Evolutionary conservation across 2,113 vertebrate genomes (phyloP).

Genomic region (Columba livia): DNA sequence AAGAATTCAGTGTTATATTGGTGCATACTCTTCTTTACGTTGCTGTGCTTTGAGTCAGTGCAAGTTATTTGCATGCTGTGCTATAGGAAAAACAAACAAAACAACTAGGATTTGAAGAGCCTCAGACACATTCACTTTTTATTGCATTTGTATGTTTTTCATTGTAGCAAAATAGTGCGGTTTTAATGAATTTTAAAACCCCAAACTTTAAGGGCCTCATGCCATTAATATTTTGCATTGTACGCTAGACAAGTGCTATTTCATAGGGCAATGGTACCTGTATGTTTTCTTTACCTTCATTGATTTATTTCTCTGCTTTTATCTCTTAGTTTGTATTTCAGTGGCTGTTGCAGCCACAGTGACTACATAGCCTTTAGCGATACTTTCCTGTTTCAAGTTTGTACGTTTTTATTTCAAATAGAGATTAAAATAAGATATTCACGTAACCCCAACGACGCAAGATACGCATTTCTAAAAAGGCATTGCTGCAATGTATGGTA

Average conservation of each 20-base stretch:
- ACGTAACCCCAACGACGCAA: neutral
- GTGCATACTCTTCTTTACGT: neutral
- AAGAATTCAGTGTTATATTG: neutral
- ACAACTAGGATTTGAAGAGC: neutral
- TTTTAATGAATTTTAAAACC: neutral
- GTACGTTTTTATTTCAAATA: neutral
- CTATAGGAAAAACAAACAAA: neutral
- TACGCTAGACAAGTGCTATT: neutral
- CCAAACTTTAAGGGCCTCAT: neutral
- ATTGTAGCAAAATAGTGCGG: neutral
- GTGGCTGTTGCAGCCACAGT: accelerated
- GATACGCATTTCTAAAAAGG: neutral
- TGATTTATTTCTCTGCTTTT: neutral
- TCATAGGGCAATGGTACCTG: neutral
- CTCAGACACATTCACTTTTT: neutral
- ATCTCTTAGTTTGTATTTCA: neutral
- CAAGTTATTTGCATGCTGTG: neutral
- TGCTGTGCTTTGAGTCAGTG: neutral
- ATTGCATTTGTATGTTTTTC: neutral
- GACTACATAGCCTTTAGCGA: neutral
- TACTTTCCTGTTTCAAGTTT: neutral
- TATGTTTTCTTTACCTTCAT: neutral
- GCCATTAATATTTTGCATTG: neutral
- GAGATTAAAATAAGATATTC: neutral
- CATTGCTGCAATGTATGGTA: neutral